These are phyloP conservation scores for Drosophila mayaguana DNA, from an alignment of 2,888 invertebrate species.

Conservation along the genomic window DNA sequence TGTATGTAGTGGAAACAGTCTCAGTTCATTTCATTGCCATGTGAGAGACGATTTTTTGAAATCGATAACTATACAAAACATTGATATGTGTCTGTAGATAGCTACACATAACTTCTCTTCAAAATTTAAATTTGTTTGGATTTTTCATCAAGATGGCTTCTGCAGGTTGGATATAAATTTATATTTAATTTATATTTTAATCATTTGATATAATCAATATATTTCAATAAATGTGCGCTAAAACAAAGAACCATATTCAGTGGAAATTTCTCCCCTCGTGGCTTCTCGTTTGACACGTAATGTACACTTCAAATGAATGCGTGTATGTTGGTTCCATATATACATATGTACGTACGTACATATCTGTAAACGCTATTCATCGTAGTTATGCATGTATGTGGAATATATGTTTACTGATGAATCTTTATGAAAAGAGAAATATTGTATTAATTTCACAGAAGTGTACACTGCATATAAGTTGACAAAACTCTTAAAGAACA, in stretches of 20 bases:
- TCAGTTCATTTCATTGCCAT: background rate
- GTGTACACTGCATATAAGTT: background rate
- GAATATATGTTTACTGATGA: background rate
- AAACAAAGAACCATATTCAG: background rate
- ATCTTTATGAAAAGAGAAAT: background rate
- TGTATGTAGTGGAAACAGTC: slow-evolving; percentile 8
- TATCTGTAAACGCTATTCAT: background rate
- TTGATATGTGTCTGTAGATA: slow-evolving; percentile 48
- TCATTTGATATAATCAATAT: background rate
- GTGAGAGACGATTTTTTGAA: background rate
- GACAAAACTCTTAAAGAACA: background rate
- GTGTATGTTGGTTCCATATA: background rate
- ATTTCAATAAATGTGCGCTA: background rate
- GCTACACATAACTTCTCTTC: slow-evolving; percentile 58
- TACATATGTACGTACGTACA: background rate
- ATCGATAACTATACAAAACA: slow-evolving; percentile 36
- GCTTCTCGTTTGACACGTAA: slow-evolving; percentile 61
- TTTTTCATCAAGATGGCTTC: slow-evolving; percentile 89
- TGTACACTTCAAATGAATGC: slow-evolving; percentile 17
- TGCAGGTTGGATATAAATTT: slow-evolving; percentile 88
- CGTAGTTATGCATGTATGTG: background rate
- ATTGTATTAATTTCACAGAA: background rate
- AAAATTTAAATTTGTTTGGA: slow-evolving; percentile 72
- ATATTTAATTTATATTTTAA: slow-evolving; percentile 5
- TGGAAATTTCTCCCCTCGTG: slow-evolving; percentile 37